These are phyloP conservation scores for Channallabes apus DNA, from an alignment of 2,797 vertebrate species.

Conservation along the genomic window DNA sequence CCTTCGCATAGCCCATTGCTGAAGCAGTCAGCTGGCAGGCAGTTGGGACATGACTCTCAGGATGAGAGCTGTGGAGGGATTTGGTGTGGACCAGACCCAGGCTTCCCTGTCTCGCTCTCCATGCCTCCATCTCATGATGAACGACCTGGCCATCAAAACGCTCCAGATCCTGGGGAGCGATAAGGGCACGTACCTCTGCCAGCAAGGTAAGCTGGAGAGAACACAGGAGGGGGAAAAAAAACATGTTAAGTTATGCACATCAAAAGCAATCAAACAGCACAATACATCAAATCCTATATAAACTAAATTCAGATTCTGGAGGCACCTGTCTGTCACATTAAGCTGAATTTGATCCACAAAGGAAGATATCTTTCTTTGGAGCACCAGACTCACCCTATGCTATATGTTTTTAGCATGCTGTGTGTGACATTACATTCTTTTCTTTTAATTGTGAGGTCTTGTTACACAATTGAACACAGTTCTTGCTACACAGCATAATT, in stretches of 20 bases:
- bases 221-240: not conserved
- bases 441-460: not conserved
- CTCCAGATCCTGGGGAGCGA: constrained; percentile 84
- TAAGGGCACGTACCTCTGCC: constrained; percentile 83
- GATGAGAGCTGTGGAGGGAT: constrained; percentile 71
- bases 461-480: no score
- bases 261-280: not conserved
- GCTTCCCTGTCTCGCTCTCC: constrained; percentile 80
- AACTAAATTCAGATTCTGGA: not conserved
- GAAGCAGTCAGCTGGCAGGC: constrained; percentile 75
- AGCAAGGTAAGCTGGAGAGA: constrained; percentile 84
- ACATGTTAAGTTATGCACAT: not conserved
- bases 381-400: not conserved
- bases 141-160: constrained; percentile 87
- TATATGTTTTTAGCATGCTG: not conserved
- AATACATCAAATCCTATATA: not conserved
- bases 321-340: not conserved
- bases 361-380: not conserved
- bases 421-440: not conserved
- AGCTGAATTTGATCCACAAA: not conserved
- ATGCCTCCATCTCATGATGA: constrained; percentile 83
- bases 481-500: no score
- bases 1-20: constrained; percentile 76
- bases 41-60: constrained; percentile 70
- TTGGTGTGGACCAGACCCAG: constrained; percentile 67